phyloP scores from a whole-genome alignment of 2,888 invertebrate species.

The Dendrolimus pini region DNA sequence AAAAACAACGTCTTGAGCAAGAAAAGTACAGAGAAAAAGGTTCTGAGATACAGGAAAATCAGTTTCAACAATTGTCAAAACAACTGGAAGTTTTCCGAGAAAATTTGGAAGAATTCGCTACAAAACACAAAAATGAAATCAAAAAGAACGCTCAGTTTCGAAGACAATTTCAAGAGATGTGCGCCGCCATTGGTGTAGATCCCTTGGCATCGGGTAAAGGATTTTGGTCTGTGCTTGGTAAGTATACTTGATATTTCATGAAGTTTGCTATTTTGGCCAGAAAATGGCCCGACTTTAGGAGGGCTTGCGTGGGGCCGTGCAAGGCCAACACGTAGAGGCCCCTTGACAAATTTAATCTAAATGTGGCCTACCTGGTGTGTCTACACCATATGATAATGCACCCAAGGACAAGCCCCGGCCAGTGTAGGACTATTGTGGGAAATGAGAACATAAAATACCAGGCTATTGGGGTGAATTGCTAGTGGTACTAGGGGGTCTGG shows the following conservation, averaged over 20 bases:
- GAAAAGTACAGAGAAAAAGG: constrained; percentile 95
- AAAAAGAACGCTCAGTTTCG: constrained; percentile 96
- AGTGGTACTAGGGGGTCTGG: too few species aligned
- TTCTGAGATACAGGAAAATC: constrained; percentile 92
- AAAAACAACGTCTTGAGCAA: constrained; percentile 90
- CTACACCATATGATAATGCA: too few species aligned
- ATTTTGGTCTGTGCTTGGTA: constrained; percentile 96
- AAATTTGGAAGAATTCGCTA: constrained; percentile 96
- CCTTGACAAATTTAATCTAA: too few species aligned
- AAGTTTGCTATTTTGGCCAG: not conserved
- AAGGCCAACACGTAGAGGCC: too few species aligned
- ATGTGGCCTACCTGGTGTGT: too few species aligned
- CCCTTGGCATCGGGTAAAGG: constrained; percentile 97
- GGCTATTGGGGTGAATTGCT: too few species aligned
- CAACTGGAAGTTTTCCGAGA: constrained; percentile 95
- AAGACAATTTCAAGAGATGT: constrained; percentile 99
- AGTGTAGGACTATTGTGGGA: too few species aligned
- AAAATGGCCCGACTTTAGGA: too few species aligned
- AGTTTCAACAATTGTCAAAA: constrained; percentile 94
- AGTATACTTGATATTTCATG: constrained; percentile 9
- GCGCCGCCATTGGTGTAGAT: constrained; percentile 98
- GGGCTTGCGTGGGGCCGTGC: too few species aligned
- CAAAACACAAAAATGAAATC: constrained; percentile 96
- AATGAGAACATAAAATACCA: too few species aligned
- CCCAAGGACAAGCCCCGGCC: too few species aligned